Percentiles rank a stretch among this genome's conserved stretches.
Evolutionary conservation across 2,888 invertebrate genomes (phyloP).

Genomic region (Orgyia antiqua): DNA sequence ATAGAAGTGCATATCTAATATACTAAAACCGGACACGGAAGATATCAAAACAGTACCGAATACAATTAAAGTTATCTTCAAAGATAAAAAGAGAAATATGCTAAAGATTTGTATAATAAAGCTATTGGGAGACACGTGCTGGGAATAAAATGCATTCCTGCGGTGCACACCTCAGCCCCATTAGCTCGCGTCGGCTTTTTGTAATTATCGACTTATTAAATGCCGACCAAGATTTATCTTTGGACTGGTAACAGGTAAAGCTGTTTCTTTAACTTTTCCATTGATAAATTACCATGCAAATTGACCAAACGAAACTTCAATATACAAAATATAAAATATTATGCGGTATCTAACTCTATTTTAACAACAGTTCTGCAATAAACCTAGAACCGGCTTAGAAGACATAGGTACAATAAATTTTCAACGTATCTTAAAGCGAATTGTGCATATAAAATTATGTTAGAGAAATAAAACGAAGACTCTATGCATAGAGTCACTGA

Average conservation of each 20-base stretch:
- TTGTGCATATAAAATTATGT: constrained; percentile 42
- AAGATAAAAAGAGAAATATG: constrained; percentile 54
- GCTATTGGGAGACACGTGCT: constrained; percentile 60
- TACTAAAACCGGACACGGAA: constrained; percentile 50
- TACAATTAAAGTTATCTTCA: constrained; percentile 63
- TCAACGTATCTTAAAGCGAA: constrained; percentile 30
- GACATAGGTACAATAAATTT: constrained; percentile 23
- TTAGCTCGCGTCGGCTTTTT: constrained; percentile 45
- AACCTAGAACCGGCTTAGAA: constrained; percentile 15
- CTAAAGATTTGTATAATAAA: constrained; percentile 61
- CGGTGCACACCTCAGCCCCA: constrained; percentile 32
- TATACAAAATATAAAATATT: neutral
- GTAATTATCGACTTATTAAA: constrained; percentile 63
- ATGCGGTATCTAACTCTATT: constrained; percentile 5
- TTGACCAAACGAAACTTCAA: constrained; percentile 16
- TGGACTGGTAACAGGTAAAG: constrained; percentile 37
- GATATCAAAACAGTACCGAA: constrained; percentile 50
- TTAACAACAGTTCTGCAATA: too few species aligned
- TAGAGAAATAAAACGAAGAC: constrained; percentile 41
- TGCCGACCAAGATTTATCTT: constrained; percentile 52
- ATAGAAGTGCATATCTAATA: constrained; percentile 43
- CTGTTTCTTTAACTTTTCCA: constrained; percentile 38
- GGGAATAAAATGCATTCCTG: constrained; percentile 43
- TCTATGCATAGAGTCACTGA: constrained; percentile 60
- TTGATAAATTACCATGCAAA: constrained; percentile 35